Base-by-base conservation (phyloP, 2,797 vertebrate species). In the Gymnoscopelus microlampas region DNA sequence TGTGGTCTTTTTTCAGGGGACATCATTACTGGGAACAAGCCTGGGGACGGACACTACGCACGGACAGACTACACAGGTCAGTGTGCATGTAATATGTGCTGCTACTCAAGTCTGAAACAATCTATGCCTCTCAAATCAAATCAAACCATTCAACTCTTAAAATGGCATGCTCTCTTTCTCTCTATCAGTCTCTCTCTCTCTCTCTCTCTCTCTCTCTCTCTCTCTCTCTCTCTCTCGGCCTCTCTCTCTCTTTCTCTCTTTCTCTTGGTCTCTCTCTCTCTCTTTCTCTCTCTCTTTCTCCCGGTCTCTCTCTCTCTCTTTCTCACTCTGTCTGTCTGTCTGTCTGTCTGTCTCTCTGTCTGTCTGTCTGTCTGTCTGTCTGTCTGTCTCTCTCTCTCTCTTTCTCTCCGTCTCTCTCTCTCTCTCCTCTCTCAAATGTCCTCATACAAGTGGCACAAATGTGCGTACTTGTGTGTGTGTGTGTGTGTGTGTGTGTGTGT, bases 21-120 rank as follows among this genome's bases (percentile, higher is more conserved):
- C 83, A 94, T 95, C 77, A 95, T 95, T 59, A 91, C 94, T 15
- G 96, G 95, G 68, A 96, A 93, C 73, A 98, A 97, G 90, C 94
- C 94, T 3, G 95, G 95, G 89, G 96, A 98, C 56, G 96, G 95
- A 82, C 97, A 97, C 92, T 98, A 95, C 55, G 93, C 96, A 83
- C 95, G 95, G 84, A 97, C 95, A 53, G 96, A 98, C 90, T 95
- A 93, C 76, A 94, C 96, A 92, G 97, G 98, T 98, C 54, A 14
- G 63, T 66, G 35, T 39, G 11, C 59, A 47, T 61, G 76, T 73
- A 56, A 57, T 57, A 15, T 19, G 24, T 12, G 48, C 73, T 58
- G 70, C 57, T 70, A 63, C 32, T 78, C 72, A 63, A n/a, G 66
- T 29, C 29, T 66, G 60, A 60, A 44, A 39, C 71, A 51, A 32